Conservation (phyloP, 2,888 invertebrate genomes). For the Acrobasis suavella region DNA sequence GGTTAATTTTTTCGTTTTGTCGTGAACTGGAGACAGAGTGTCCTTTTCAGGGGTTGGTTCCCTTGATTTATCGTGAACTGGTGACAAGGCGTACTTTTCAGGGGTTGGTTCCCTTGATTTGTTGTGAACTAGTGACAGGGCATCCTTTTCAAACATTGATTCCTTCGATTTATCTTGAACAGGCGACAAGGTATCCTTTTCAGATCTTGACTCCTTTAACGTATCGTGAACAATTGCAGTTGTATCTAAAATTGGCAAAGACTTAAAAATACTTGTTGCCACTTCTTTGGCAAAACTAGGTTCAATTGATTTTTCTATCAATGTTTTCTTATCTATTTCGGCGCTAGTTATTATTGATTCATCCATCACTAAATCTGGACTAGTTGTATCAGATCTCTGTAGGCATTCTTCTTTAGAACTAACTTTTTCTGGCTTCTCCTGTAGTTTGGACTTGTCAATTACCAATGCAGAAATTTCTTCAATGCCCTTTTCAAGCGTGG, state of each 20-base stretch:
- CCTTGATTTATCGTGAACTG: background rate
- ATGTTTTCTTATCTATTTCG: background rate
- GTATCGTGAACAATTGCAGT: background rate
- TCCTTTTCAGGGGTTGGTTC: background rate
- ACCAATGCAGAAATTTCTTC: background rate
- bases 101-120: conserved; percentile 1
- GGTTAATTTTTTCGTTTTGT: background rate
- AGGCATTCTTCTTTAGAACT: conserved; percentile 25
- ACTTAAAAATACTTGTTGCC: background rate
- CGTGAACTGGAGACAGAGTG: background rate
- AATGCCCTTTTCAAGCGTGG: too few species aligned
- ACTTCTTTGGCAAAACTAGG: background rate
- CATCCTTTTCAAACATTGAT: background rate
- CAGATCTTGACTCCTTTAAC: conserved; percentile 28
- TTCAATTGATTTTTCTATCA: conserved; percentile 26
- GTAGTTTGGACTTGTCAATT: background rate
- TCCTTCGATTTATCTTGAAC: conserved; percentile 4
- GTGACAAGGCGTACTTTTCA: background rate
- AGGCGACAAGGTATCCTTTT: background rate
- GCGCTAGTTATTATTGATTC: background rate
- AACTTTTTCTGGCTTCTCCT: too few species aligned
- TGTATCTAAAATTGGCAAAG: too few species aligned
- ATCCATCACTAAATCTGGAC: conserved; percentile 3
- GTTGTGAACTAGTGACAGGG: background rate
- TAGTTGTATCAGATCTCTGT: background rate